A percentile compares a stretch with the other conserved stretches of the same genome.
These are phyloP conservation scores for Misgurnus anguillicaudatus DNA, from an alignment of 2,113 vertebrate species.

Conservation along the genomic window DNA sequence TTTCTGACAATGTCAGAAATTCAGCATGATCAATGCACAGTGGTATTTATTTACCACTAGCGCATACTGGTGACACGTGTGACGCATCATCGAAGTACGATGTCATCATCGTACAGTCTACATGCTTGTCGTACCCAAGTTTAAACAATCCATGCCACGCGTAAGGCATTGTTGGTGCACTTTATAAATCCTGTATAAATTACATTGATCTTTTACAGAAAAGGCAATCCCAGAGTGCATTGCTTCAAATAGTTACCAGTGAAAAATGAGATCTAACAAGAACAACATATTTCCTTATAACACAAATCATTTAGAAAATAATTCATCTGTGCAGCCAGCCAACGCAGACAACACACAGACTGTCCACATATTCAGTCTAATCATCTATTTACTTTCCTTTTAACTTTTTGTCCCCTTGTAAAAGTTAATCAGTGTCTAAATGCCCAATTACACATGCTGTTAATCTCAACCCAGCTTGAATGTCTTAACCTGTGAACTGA, in stretches of 20 bases:
- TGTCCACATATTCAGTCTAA: neutral
- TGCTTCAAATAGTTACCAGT: no score
- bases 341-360: neutral
- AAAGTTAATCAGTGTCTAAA: slow-evolving; percentile 38
- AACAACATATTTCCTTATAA: neutral
- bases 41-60: no score
- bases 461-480: neutral
- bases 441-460: slow-evolving; percentile 17
- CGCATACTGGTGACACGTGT: no score
- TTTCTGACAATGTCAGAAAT: no score
- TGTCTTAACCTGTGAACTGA: neutral
- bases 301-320: neutral
- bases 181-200: no score
- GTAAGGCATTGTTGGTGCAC: no score
- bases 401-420: neutral
- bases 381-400: neutral
- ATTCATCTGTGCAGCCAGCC: neutral
- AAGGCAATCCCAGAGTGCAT: neutral
- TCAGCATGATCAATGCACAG: no score
- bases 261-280: neutral
- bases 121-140: no score
- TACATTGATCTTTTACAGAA: no score
- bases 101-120: no score
- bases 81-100: no score
- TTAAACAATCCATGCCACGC: no score